phyloP scores from a whole-genome alignment of 2,113 vertebrate genomes.

The Pristiophorus japonicus region DNA sequence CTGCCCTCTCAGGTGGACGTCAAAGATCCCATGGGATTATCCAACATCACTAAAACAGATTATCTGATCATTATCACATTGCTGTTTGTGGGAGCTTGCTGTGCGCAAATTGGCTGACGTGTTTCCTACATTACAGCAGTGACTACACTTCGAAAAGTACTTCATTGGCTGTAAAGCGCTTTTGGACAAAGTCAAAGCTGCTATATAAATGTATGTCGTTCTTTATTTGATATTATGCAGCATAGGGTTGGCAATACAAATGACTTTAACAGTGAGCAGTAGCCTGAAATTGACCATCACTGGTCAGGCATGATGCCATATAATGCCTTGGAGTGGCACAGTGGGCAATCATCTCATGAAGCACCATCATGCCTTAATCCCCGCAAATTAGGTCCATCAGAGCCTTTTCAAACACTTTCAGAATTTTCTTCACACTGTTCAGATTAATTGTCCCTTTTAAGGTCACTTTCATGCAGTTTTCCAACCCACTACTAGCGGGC shows the following conservation, averaged over 20 bases:
- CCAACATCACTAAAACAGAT: not conserved
- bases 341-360: not conserved
- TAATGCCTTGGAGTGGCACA: not conserved
- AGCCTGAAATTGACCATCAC: not conserved
- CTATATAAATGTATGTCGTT: not conserved
- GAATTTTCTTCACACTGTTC: not conserved
- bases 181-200: not conserved
- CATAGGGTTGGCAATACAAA: no score
- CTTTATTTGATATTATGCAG: no score
- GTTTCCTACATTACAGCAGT: not conserved
- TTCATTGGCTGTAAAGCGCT: not conserved
- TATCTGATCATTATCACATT: not conserved
- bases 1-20: no score
- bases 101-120: not conserved
- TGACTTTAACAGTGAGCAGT: not conserved
- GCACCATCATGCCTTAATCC: not conserved
- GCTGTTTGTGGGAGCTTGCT: not conserved
- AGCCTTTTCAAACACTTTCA: not conserved
- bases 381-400: no score
- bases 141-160: not conserved
- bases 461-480: not conserved
- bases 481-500: no score
- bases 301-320: not conserved
- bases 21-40: no score
- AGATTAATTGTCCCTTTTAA: not conserved